Percentiles rank a stretch among this genome's conserved stretches.
Conservation (phyloP, 2,113 vertebrate species). For the Mobula hypostoma region DNA sequence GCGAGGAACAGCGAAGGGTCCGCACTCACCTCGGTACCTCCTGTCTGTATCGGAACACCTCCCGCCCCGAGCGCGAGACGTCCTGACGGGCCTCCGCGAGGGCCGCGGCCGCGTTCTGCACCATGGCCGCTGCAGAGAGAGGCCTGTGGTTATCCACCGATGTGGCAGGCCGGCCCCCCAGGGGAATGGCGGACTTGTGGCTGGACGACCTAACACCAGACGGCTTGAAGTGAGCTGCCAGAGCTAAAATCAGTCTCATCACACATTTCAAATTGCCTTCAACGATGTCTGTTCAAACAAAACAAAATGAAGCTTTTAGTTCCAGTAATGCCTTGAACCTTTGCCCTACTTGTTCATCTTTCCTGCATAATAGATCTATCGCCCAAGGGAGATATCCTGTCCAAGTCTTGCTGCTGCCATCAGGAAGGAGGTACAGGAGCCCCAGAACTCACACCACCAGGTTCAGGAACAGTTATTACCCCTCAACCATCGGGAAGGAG, state of each 20-base stretch:
- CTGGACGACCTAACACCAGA: constrained; percentile 55
- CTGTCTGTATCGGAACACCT: constrained; percentile 59
- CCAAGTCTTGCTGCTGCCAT: no score
- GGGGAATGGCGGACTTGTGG: constrained; percentile 46
- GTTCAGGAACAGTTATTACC: no score
- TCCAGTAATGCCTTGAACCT: background rate
- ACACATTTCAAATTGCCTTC: constrained; percentile 92
- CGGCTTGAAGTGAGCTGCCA: constrained; percentile 95
- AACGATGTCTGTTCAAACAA: constrained; percentile 70
- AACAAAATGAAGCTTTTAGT: background rate
- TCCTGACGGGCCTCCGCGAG: constrained; percentile 78
- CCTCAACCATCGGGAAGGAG: no score
- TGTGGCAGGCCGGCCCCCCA: background rate
- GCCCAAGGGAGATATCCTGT: no score
- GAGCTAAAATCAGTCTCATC: constrained; percentile 88
- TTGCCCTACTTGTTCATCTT: no score
- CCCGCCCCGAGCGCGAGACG: constrained; percentile 63
- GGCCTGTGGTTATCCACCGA: constrained; percentile 59
- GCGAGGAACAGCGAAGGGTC: background rate
- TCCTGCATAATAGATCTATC: no score
- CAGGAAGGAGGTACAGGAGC: no score
- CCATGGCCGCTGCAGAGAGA: constrained; percentile 74
- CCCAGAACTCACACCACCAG: no score
- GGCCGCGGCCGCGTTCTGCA: constrained; percentile 73
- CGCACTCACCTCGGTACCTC: constrained; percentile 66